A percentile compares a stretch with the other conserved stretches of the same genome.
phyloP scores from a whole-genome alignment of 2,113 vertebrate species.

The Corythoichthys haematopterus region DNA sequence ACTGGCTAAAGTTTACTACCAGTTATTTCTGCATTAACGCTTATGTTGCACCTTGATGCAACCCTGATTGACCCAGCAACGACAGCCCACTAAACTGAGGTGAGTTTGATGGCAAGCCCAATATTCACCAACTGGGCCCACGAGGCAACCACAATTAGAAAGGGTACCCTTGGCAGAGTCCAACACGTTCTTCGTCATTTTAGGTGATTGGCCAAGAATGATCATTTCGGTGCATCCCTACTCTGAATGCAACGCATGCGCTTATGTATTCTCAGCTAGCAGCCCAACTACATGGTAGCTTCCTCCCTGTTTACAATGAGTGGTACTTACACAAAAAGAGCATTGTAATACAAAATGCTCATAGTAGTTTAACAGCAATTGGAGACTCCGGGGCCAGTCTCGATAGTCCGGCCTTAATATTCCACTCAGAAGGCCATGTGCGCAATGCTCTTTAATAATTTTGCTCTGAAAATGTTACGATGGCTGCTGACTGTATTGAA shows the following conservation, averaged over 20 bases:
- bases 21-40: too few species aligned
- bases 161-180: too few species aligned
- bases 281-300: constrained; percentile 6
- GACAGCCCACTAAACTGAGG: too few species aligned
- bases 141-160: too few species aligned
- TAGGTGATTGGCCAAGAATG: too few species aligned
- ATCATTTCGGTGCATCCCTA: too few species aligned
- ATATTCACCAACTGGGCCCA: too few species aligned
- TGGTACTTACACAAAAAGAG: constrained; percentile 43
- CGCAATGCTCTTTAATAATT: constrained; percentile 36
- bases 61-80: too few species aligned
- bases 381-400: constrained; percentile 33
- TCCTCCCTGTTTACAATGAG: constrained; percentile 30
- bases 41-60: too few species aligned
- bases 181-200: too few species aligned
- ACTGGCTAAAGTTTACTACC: too few species aligned
- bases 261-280: constrained; percentile 21
- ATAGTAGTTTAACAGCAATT: constrained; percentile 35
- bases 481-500: constrained; percentile 27
- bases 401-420: constrained; percentile 32
- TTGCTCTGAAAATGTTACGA: constrained; percentile 25
- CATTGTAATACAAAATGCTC: constrained; percentile 29
- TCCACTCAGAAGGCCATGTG: constrained; percentile 34
- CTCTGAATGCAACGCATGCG: constrained; percentile 44
- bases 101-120: too few species aligned